Base-by-base conservation (phyloP, 2,797 vertebrate genomes). In the Danio albolineatus region DNA sequence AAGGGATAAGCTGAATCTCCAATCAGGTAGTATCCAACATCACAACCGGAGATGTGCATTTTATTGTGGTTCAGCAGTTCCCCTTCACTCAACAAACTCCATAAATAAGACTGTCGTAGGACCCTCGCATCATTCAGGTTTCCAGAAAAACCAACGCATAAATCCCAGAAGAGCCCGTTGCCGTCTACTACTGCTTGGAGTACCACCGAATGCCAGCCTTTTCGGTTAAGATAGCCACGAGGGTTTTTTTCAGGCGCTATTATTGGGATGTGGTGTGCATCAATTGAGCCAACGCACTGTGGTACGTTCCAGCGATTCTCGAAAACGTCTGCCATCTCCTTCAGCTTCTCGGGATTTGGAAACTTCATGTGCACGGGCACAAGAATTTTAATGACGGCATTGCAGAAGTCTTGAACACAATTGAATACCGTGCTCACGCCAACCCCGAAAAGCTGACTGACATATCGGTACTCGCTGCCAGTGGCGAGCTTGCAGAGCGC, bases 101-200 rank as follows among this genome's bases (percentile, higher is more conserved):
- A 83, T 66, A 0, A 86, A 85, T 57, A 62, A 70, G 77, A 82
- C 38, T 76, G 65, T 39, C 53, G 36, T 5, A 86, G 19, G 8
- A 81, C 83, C 2, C 72, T 80, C 9, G 79, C 38, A 17, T 89
- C 82, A 0, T 82, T 78, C 10, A 83, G 49, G 14, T 83, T 80
- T 1, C 76, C 86, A 0, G 85, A 85, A 67, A 72, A 84, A 10
- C 86, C 85, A 0, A 87, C 81, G 13, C 84, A 84, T 8, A 90
- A 28, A 43, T 87, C 86, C 86, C 88, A 89, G 53, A 90, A 89
- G 0, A 86, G 81, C 2, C 83, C 86, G 0, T 86, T 71, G 0
- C 83, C 79, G 56, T 89, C 86, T 0, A 89, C 87, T 2, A 86
- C 87, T 0, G 80, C 79, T 56, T 87, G 84, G 0, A 89, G 48